Evolutionary conservation across 1,140 invertebrate genomes (phyloP), one percentile per base, ranked within the genome.

Genomic region (Zelostemma sp.): DNA sequence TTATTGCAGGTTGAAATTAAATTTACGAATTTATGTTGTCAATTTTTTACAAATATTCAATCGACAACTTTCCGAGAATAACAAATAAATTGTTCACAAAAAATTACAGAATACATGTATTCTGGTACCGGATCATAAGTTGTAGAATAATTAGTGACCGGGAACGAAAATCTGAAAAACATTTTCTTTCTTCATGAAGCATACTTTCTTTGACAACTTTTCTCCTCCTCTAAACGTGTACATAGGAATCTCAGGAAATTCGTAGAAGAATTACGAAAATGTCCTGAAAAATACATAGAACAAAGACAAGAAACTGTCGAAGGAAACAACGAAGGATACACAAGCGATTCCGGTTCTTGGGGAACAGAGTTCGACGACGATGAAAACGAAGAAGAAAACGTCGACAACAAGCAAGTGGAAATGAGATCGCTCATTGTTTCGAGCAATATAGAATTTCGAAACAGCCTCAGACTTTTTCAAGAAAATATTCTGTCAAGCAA

Each of bases 321-420:
- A n/a, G n/a, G n/a, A 17, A 41, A 17, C n/a, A 21, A 53, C 17
- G 74, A 77, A 6, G 80, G 81, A 35, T 46, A 66, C 0, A 16
- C 73, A 6, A 84, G 78, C 55, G 81, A 83, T 47, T 74, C 54
- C 6, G 76, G 71, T 33, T 81, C 78, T 2, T 84, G 82, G 83
- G 83, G 74, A 14, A 82, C 81, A 0, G 83, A 83, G 3, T 85
- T 83, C n/a, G 80, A 82, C 0, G 81, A 81, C 35, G 75, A 74
- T 18, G 66, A 72, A 33, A 18, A 18, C 6, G 80, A 80, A 1
- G 70, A 50, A 11, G 49, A 62, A 8, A 41, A 55, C 17, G 45
- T 18, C 2, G 9, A 47, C 2, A 15, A 17, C 11, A 53, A 46
- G 50, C 14, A 6, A 41, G 6, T 49, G 21, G 50, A 55, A 40